Evolutionary conservation across 2,888 invertebrate species (phyloP).

Genomic region (Barypeithes pellucidus): DNA sequence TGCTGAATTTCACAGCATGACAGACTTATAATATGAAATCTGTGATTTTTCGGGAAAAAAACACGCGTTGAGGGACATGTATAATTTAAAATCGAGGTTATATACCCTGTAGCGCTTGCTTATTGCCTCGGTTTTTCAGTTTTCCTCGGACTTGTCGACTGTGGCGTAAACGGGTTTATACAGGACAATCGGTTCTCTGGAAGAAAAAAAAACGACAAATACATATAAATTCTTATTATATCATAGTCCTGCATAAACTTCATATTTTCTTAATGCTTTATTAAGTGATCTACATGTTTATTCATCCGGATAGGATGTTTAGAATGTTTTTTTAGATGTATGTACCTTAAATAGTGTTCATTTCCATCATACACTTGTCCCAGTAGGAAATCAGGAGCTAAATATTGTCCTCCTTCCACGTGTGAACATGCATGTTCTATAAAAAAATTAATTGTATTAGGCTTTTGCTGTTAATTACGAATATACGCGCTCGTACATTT

Average conservation of each 20-base stretch:
- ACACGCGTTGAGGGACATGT: not conserved
- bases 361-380: conserved; percentile 86
- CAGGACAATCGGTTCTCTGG: conserved; percentile 76
- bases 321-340: not conserved
- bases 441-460: not conserved
- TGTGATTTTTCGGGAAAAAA: not conserved
- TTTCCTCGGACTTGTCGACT: conserved; percentile 66
- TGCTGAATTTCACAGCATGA: not conserved
- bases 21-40: not conserved
- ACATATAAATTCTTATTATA: too few relatives aligned
- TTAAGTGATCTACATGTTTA: too few relatives aligned
- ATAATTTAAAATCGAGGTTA: conserved; percentile 35
- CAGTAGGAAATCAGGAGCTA: conserved; percentile 84
- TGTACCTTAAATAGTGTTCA: conserved; percentile 67
- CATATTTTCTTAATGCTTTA: too few relatives aligned
- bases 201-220: conserved; percentile 28
- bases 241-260: too few relatives aligned
- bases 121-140: conserved; percentile 61
- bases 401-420: conserved; percentile 85
- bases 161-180: conserved; percentile 79
- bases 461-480: too few relatives aligned
- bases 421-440: conserved; percentile 81
- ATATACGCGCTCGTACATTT: too few relatives aligned
- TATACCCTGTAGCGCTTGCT: conserved; percentile 53
- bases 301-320: too few relatives aligned